Conservation (phyloP, 2,797 vertebrate genomes). For the Petrocephalus schoutedeni region DNA sequence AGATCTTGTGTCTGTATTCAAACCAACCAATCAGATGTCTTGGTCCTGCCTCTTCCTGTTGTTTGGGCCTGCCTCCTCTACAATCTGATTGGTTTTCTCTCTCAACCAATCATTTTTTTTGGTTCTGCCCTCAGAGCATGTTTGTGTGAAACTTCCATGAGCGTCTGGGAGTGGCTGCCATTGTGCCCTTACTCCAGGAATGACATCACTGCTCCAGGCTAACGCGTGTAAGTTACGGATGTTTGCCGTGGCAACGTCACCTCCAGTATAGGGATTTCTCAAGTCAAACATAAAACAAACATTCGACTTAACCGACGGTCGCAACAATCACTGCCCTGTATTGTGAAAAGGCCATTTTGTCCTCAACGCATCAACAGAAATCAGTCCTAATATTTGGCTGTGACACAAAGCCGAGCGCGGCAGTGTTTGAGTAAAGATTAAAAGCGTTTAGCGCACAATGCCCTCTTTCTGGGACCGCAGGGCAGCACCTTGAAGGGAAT, state of each 20-base stretch:
- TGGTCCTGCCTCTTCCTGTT: no score
- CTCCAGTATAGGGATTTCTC: neutral
- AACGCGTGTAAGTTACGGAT: neutral
- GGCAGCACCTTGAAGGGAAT: neutral
- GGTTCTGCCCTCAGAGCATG: no score
- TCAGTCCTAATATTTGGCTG: neutral
- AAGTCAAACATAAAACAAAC: neutral
- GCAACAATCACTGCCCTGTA: neutral
- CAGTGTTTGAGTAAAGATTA: neutral
- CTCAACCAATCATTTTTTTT: no score
- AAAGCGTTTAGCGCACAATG: slow-evolving; percentile 1
- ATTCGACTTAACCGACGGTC: neutral
- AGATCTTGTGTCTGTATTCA: no score
- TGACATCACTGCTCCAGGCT: neutral
- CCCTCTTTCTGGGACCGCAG: slow-evolving; percentile 19
- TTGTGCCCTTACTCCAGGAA: neutral
- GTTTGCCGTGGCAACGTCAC: neutral
- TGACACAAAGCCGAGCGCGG: neutral
- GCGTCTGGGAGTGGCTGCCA: neutral
- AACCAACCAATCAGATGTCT: no score
- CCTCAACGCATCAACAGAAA: neutral
- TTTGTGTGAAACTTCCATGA: no score
- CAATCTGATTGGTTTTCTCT: no score
- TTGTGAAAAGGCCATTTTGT: neutral
- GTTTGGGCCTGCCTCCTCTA: no score